Evolutionary conservation across 92 coral and sea anemone species (phyloP).

Genomic region (Zoanthus sansibaricus): DNA sequence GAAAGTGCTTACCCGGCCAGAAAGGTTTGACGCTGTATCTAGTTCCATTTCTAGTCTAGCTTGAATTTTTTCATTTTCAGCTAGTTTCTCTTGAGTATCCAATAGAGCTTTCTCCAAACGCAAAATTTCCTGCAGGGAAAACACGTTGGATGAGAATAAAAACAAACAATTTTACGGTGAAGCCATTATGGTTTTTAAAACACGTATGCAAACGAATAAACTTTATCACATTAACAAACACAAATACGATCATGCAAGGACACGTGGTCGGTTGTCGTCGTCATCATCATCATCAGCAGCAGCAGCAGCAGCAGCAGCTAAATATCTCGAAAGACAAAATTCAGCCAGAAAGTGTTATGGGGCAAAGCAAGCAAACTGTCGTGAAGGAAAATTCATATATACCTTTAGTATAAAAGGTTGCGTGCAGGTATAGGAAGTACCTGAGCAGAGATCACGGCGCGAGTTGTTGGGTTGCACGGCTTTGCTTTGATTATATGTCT

Average conservation of each 20-base stretch:
- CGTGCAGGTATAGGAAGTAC: too few relatives aligned
- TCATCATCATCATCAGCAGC: too few relatives aligned
- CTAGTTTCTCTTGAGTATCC: constrained; percentile 86
- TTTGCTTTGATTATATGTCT: too few relatives aligned
- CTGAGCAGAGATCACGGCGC: too few relatives aligned
- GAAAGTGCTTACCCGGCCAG: constrained; percentile 78
- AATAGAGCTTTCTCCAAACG: constrained; percentile 88
- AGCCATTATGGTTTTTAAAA: neutral
- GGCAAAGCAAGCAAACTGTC: too few relatives aligned
- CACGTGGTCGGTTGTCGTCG: too few relatives aligned
- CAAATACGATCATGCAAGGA: neutral
- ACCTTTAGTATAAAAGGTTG: too few relatives aligned
- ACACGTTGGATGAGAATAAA: neutral
- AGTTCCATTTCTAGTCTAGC: constrained; percentile 91
- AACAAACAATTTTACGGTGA: neutral
- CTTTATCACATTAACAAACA: neutral
- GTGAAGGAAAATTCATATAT: too few relatives aligned
- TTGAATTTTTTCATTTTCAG: constrained; percentile 77
- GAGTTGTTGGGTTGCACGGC: too few relatives aligned
- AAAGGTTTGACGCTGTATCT: constrained; percentile 90
- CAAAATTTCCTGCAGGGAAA: constrained; percentile 71
- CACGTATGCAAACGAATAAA: neutral
- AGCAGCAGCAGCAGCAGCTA: too few relatives aligned
- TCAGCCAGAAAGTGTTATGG: too few relatives aligned
- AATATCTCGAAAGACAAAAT: too few relatives aligned